Percentiles rank a stretch among this genome's conserved stretches.
Evolutionary conservation across 2,888 invertebrate species (phyloP).

Genomic region (Acleris emargana): DNA sequence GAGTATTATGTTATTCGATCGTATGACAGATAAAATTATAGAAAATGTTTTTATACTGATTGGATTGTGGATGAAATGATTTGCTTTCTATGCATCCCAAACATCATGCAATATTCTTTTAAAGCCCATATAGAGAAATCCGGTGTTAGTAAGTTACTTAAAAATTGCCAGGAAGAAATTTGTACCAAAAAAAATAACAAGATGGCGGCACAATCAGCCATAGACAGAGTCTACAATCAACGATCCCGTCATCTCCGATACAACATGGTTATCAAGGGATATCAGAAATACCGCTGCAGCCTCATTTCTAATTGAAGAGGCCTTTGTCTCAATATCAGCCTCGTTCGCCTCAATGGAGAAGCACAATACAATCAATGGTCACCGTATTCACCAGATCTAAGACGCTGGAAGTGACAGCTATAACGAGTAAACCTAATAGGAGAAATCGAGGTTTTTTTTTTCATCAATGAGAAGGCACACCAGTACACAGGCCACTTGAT

Average conservation of each 20-base stretch:
- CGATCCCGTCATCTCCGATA: background rate
- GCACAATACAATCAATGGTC: conserved; percentile 42
- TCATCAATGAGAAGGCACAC: too few species aligned
- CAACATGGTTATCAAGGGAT: background rate
- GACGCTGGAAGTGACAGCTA: conserved; percentile 1
- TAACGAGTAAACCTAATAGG: too few species aligned
- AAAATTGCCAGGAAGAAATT: too few species aligned
- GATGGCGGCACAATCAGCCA: background rate
- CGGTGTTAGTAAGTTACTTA: too few species aligned
- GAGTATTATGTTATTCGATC: too few species aligned
- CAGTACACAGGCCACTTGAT: too few species aligned
- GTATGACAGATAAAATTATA: too few species aligned
- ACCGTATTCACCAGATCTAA: background rate
- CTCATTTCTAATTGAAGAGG: conserved; percentile 8
- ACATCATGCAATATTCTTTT: too few species aligned
- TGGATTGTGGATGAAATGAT: background rate
- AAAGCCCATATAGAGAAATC: too few species aligned
- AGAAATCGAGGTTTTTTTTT: too few species aligned
- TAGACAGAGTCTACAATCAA: background rate
- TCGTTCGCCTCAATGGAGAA: conserved; percentile 32
- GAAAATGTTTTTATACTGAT: too few species aligned
- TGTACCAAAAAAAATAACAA: too few species aligned
- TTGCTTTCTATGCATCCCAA: background rate
- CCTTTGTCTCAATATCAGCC: conserved; percentile 11
- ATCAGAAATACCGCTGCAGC: conserved; percentile 9